Conservation (phyloP, 1,140 invertebrate species). For the Rhynchophorus ferrugineus region DNA sequence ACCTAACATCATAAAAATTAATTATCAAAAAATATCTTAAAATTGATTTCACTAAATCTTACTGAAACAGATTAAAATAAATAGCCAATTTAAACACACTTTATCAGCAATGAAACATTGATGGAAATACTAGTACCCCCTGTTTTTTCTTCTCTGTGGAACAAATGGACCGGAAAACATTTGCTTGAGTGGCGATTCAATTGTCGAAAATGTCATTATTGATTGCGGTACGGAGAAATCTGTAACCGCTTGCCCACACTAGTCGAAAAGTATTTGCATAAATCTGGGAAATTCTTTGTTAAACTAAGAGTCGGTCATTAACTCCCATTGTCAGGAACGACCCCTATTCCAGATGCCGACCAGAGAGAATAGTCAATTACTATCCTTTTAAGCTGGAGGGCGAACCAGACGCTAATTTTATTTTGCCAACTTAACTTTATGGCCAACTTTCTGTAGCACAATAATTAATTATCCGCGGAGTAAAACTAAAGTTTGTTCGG, state of each 20-base stretch:
- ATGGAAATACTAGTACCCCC: no score
- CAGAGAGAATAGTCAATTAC: constrained; percentile 3
- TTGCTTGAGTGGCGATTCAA: no score
- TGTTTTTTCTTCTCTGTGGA: no score
- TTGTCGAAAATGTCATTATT: not conserved
- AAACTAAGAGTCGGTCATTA: not conserved
- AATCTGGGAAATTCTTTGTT: not conserved
- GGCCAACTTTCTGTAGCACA: constrained; percentile 1
- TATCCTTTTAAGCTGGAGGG: constrained; percentile 2
- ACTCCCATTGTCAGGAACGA: not conserved
- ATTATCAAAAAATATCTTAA: no score
- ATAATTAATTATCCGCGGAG: constrained; percentile 4
- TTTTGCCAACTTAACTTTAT: constrained; percentile 3
- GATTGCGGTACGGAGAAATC: not conserved
- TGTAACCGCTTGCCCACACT: not conserved
- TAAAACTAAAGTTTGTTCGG: constrained; percentile 2
- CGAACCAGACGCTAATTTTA: constrained; percentile 3
- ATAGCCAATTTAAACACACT: no score
- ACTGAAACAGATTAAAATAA: no score
- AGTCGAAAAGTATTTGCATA: not conserved
- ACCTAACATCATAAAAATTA: no score
- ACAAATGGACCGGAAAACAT: no score
- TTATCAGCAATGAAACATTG: no score
- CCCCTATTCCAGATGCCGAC: not conserved
- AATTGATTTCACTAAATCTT: no score